Evolutionary conservation across 1,140 invertebrate species (phyloP).

Genomic region (Heliconius himera): DNA sequence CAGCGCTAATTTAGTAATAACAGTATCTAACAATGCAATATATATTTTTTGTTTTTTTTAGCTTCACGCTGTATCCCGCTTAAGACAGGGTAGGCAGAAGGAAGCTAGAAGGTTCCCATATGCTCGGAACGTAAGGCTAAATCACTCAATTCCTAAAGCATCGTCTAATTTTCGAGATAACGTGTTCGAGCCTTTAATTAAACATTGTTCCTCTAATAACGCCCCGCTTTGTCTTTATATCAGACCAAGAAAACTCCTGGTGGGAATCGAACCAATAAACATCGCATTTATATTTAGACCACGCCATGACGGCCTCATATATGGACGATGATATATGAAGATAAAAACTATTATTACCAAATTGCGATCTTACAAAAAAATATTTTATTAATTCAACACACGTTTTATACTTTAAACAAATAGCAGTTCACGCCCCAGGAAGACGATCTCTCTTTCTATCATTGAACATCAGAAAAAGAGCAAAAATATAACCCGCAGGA

Average conservation of each 20-base stretch:
- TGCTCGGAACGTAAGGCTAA: no score
- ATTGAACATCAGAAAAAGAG: conserved; percentile 4
- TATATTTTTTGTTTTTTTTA: background rate
- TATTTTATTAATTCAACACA: background rate
- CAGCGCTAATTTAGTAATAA: conserved; percentile 6
- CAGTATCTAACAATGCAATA: background rate
- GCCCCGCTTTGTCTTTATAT: no score
- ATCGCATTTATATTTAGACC: no score
- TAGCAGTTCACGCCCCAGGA: background rate
- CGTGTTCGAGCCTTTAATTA: no score
- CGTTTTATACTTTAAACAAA: background rate
- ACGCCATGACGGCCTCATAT: background rate
- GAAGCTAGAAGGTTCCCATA: no score
- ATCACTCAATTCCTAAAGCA: no score
- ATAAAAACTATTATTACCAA: background rate
- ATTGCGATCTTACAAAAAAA: background rate
- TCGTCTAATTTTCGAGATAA: no score
- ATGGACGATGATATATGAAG: background rate
- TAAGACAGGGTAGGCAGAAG: no score
- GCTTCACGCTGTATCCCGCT: no score
- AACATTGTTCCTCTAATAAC: no score
- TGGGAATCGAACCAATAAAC: no score
- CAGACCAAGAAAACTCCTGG: no score
- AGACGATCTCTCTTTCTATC: background rate
- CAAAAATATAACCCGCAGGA: conserved; percentile 18